Evolutionary conservation across 2,113 vertebrate genomes (phyloP), one percentile per base, ranked within the genome.

Genomic region (Cryptotis parvus): DNA sequence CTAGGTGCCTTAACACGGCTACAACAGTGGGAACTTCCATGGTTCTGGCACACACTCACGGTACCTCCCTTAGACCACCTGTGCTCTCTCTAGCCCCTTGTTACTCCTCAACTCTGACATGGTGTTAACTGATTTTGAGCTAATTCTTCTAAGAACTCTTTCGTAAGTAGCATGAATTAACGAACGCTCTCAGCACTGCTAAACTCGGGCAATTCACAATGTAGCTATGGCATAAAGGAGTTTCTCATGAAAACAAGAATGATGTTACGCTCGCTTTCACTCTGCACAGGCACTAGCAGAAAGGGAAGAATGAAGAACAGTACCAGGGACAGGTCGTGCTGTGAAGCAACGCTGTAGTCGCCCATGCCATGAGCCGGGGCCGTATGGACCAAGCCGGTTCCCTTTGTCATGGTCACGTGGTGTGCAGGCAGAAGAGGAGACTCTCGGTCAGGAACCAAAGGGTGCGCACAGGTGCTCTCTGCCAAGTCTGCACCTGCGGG

Each of bases 351-450:
- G 0, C 97, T 97, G 96, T 99, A 99, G 95, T 99, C 99, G 24
- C 99, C 99, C 98, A 99, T 99, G 92, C 99, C 99, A 7, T 99
- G 99, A 91, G 99, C 99, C 0, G 99, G 99, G 9, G 99, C 99
- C 14, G 98, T 99, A 95, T 99, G 99, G 85, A 99, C 99, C 97
- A 99, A 96, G 89, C 99, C 99, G 0, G 99, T 99, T 84, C 99
- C 99, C 97, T 99, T 99, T 0, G 97, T 94, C 99, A 99, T 99
- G 31, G 98, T 99, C 97, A 99, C 99, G 0, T 99, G 99, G 97
- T 98, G 99, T 77, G 99, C 99, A 52, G 99, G 98, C 91, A 99
- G 91, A 0, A 99, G 97, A 2, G 98, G 98, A 69, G 99, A 99
- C 31, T 96, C 95, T 96, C 97, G 99, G 85, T 93, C 97, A 39